Evolutionary conservation across 2,113 vertebrate species (phyloP).

Genomic region (Promerops cafer): DNA sequence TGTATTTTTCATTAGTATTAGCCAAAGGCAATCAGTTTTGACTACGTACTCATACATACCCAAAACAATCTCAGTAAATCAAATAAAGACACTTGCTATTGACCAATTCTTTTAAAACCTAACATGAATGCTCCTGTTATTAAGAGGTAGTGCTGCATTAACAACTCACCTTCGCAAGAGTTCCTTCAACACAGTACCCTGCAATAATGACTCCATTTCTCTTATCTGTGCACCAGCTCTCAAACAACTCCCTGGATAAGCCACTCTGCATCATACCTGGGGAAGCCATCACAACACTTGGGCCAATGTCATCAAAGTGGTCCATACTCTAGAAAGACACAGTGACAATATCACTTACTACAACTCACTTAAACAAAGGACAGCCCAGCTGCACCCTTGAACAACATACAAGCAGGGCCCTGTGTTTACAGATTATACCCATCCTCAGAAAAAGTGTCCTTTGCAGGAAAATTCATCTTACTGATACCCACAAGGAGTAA

Average conservation of each 20-base stretch:
- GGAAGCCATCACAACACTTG: conserved; percentile 97
- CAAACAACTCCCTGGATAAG: conserved; percentile 93
- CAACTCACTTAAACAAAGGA: neutral
- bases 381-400: neutral
- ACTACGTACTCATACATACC: accelerated
- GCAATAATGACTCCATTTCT: conserved; percentile 98
- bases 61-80: neutral
- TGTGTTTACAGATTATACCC: neutral
- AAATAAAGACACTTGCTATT: neutral
- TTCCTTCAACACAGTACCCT: conserved; percentile 96
- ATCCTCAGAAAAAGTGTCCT: neutral
- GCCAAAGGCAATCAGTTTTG: neutral
- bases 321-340: conserved; percentile 87
- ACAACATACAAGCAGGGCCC: accelerated
- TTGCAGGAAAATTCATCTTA: neutral
- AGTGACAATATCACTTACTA: neutral
- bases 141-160: neutral
- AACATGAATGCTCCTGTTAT: neutral
- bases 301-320: conserved; percentile 98
- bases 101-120: neutral
- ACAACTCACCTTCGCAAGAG: conserved; percentile 88
- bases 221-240: conserved; percentile 99
- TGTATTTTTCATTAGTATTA: neutral
- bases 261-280: conserved; percentile 99
- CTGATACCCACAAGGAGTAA: neutral